A percentile compares a stretch with the other conserved stretches of the same genome.
These are phyloP conservation scores for Ciconia stormi DNA, from an alignment of 2,113 vertebrate species.

Conservation along the genomic window DNA sequence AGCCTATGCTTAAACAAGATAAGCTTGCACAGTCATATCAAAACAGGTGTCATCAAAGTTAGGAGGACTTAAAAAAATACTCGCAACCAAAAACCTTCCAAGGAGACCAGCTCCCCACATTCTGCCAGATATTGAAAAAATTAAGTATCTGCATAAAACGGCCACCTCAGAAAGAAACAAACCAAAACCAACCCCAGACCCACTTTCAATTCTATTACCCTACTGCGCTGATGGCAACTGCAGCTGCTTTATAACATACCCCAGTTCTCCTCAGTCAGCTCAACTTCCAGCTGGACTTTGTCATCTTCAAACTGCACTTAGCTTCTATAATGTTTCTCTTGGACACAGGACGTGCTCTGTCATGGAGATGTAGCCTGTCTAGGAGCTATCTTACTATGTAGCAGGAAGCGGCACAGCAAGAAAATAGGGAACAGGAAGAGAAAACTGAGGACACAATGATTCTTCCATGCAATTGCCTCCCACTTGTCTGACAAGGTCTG, in stretches of 20 bases:
- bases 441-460: not conserved
- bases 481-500: not conserved
- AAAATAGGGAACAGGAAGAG: not conserved
- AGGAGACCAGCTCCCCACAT: not conserved
- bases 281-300: not conserved
- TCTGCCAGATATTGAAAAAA: not conserved
- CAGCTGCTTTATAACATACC: not conserved
- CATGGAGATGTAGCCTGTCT: not conserved
- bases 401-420: not conserved
- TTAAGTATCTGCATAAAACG: not conserved
- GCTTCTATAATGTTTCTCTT: not conserved
- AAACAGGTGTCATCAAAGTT: not conserved
- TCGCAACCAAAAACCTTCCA: not conserved
- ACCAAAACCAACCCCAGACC: not conserved
- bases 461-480: not conserved
- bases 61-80: not conserved
- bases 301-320: not conserved
- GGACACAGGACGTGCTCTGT: not conserved
- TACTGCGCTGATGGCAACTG: not conserved
- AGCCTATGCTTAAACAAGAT: not conserved
- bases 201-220: not conserved
- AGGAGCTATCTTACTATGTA: not conserved
- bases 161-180: not conserved
- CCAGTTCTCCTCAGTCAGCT: not conserved
- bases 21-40: not conserved